These are phyloP conservation scores for Scolopax bukidnonensis DNA, from an alignment of 2,797 vertebrate genomes.

Conservation along the genomic window DNA sequence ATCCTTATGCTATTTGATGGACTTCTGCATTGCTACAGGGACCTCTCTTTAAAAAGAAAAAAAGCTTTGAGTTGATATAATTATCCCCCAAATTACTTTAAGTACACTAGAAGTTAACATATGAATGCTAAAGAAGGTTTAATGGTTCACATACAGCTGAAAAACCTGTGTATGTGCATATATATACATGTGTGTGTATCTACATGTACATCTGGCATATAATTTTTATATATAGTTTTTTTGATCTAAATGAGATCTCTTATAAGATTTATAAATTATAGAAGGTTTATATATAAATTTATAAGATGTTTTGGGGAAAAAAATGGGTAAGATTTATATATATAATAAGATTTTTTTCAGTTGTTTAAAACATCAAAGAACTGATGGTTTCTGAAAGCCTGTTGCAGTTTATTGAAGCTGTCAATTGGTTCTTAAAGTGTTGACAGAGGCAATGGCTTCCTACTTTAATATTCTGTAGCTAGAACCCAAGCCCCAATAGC, in stretches of 20 bases:
- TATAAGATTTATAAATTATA: background rate
- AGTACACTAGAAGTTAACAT: background rate
- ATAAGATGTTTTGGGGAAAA: background rate
- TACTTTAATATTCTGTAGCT: background rate
- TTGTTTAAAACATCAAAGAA: background rate
- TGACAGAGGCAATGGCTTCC: background rate
- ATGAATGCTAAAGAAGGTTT: background rate
- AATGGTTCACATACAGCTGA: background rate
- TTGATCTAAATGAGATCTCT: background rate
- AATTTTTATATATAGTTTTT: background rate
- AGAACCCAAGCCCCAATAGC: rapidly evolving
- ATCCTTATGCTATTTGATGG: background rate
- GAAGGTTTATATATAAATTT: background rate
- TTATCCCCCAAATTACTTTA: background rate
- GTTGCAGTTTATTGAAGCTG: background rate
- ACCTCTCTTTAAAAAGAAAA: background rate
- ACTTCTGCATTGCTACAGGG: background rate
- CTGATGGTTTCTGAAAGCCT: background rate
- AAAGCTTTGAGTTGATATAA: background rate
- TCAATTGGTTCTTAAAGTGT: background rate
- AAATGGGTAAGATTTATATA: background rate
- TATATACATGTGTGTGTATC: too few species aligned
- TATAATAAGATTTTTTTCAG: background rate
- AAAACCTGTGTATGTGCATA: background rate
- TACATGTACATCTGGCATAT: background rate